A percentile compares a stretch with the other conserved stretches of the same genome.
Evolutionary conservation across 2,888 invertebrate genomes (phyloP).

Genomic region (Drosophila picticornis): DNA sequence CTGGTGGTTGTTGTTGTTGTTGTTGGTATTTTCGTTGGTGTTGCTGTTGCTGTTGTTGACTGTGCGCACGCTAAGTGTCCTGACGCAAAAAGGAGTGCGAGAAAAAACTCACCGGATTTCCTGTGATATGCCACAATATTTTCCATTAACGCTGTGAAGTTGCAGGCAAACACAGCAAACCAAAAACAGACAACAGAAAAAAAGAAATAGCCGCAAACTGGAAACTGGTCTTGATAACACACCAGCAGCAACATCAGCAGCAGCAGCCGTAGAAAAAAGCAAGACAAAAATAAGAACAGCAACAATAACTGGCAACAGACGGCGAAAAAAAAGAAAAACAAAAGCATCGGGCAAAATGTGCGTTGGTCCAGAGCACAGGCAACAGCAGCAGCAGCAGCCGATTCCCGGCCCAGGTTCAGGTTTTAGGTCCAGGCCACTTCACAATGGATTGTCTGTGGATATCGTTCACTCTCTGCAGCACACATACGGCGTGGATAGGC

Average conservation of each 20-base stretch:
- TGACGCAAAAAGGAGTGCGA: slow-evolving; percentile 63
- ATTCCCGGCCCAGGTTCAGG: slow-evolving; percentile 51
- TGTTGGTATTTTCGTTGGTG: slow-evolving; percentile 32
- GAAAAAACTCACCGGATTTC: slow-evolving; percentile 79
- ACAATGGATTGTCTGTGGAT: slow-evolving; percentile 42
- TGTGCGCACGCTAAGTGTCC: slow-evolving; percentile 64
- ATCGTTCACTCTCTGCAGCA: slow-evolving; percentile 10
- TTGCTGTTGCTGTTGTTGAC: slow-evolving; percentile 8
- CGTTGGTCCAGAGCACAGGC: slow-evolving; percentile 50
- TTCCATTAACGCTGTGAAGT: slow-evolving; percentile 80
- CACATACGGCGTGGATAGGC: slow-evolving; percentile 25
- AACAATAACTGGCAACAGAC: slow-evolving; percentile 24
- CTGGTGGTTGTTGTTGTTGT: slow-evolving; percentile 4
- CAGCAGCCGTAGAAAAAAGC: slow-evolving; percentile 16
- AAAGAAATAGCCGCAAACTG: slow-evolving; percentile 38
- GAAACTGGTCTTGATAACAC: slow-evolving; percentile 77
- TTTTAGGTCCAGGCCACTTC: slow-evolving; percentile 61
- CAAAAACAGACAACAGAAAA: slow-evolving; percentile 30
- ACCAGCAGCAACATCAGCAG: slow-evolving; percentile 20
- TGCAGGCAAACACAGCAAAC: slow-evolving; percentile 64
- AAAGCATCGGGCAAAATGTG: slow-evolving; percentile 62
- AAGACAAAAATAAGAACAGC: slow-evolving; percentile 32
- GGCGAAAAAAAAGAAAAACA: slow-evolving; percentile 26
- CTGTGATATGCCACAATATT: slow-evolving; percentile 82
- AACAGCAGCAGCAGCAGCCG: slow-evolving; percentile 16